Conservation (phyloP, 2,888 invertebrate species). For the Strigamia transsilvanica region DNA sequence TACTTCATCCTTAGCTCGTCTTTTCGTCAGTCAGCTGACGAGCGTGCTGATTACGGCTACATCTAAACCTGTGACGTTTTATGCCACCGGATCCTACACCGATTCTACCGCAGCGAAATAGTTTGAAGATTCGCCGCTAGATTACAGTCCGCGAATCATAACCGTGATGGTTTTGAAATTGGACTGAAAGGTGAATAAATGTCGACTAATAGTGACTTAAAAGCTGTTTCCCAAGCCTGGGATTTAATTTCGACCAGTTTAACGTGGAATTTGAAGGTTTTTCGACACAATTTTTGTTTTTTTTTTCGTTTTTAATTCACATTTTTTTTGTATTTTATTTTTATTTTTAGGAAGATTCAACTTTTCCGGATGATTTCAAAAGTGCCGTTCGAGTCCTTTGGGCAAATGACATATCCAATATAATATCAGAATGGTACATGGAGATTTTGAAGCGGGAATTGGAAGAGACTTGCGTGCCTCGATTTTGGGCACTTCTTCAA, state of each 20-base stretch:
- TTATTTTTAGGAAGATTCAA: background rate
- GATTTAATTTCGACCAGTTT: background rate
- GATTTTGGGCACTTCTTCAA: slow-evolving; percentile 30
- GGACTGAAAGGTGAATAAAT: background rate
- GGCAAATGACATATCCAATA: slow-evolving; percentile 11
- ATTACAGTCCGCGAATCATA: background rate
- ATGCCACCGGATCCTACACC: background rate
- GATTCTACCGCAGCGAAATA: background rate
- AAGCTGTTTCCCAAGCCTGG: background rate
- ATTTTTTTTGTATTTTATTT: too few relatives aligned
- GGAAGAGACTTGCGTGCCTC: slow-evolving; percentile 24
- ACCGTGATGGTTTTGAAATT: background rate
- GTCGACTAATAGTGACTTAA: background rate
- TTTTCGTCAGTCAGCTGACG: slow-evolving; percentile 2
- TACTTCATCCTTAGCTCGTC: slow-evolving; percentile 33
- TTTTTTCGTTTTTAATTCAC: background rate
- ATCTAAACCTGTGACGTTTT: background rate
- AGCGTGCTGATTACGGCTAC: background rate
- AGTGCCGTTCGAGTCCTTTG: slow-evolving; percentile 3
- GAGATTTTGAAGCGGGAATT: slow-evolving; percentile 40
- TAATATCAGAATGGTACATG: slow-evolving; percentile 47
- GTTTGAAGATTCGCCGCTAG: background rate
- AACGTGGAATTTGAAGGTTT: background rate
- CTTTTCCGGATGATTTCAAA: background rate
- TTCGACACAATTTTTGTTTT: background rate